Base-by-base conservation (phyloP, 35 echinoderm and acorn worm genomes). In the Strongylocentrotus purpuratus region DNA sequence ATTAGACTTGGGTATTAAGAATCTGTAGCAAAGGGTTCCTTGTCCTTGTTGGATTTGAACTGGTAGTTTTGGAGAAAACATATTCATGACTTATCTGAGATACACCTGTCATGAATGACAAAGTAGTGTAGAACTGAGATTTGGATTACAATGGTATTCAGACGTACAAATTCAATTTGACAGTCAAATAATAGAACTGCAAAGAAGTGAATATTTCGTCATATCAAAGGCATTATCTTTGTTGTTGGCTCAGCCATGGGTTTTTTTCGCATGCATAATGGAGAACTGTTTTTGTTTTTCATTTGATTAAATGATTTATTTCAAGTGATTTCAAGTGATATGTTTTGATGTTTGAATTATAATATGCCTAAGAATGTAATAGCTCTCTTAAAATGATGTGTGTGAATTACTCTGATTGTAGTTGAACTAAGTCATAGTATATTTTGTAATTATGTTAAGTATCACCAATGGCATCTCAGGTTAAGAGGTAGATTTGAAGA, bases 191-290 rank as follows among this genome's bases (percentile, higher is more conserved):
- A 78, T 5, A 78, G 65, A 31, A 78, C 65, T 78, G 20, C 65
- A 28, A 78, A 78, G 22, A 22, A 28, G 4, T 22, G 65, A 28
- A 41, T n/a, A 78, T n/a, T 78, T 78, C n/a, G 65, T 28, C 50
- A 78, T n/a, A 78, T 78, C 65, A n/a, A 28, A 78, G 65, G 65
- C 65, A 78, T 78, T 78, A 78, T 78, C 65, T 78, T 78, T 78
- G 65, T 78, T 78, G 65, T 28, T 28, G 65, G 65, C 20, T 78
- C 65, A n/a, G 22, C 25, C 7, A 18, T 78, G 65, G 8, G 8
- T n/a, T 55, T 28, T 28, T 28, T 78, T 28, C n/a, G 65, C 65
- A 78, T 78, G 65, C 65, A 78, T 78, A 28, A 78, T 78, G 13
- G 5, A 48, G 61, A 28, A 78, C 7, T 78, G 52, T 59, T 14